Percentiles rank a stretch among this genome's conserved stretches.
phyloP scores from a whole-genome alignment of 2,113 vertebrate genomes.

The Empidonax traillii region DNA sequence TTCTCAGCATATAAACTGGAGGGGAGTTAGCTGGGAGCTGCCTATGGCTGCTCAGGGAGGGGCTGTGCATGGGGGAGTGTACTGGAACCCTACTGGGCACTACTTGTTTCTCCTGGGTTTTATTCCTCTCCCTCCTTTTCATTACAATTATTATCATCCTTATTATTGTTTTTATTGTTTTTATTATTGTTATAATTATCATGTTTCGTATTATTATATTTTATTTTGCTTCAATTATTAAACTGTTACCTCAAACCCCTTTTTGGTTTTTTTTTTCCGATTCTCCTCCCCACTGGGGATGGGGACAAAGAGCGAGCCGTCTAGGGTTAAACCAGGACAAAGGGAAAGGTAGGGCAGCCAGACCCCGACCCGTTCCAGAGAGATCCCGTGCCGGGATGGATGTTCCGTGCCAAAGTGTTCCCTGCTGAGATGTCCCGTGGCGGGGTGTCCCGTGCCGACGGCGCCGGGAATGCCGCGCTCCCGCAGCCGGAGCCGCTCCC shows the following conservation, averaged over 20 bases:
- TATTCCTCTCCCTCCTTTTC: neutral
- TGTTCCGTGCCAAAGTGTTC: no score
- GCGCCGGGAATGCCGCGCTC: no score
- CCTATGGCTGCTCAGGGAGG: neutral
- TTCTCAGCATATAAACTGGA: neutral
- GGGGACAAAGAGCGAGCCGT: no score
- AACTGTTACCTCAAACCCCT: no score
- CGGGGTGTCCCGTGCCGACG: neutral
- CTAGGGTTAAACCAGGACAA: neutral
- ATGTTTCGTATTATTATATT: no score
- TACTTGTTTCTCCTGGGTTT: neutral
- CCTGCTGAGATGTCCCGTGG: no score
- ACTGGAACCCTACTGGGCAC: neutral
- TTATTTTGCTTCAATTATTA: no score
- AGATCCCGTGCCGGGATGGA: neutral
- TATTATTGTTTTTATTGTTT: neutral
- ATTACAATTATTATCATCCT: neutral
- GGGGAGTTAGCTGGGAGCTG: neutral
- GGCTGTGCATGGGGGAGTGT: neutral
- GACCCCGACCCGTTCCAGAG: neutral
- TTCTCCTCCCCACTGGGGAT: no score
- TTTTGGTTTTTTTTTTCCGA: no score
- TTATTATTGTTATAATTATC: neutral
- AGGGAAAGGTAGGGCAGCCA: no score
- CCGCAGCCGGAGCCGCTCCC: neutral